Evolutionary conservation across 2,888 invertebrate species (phyloP), one percentile per base, ranked within the genome.

Genomic region (Tinea semifulvella): DNA sequence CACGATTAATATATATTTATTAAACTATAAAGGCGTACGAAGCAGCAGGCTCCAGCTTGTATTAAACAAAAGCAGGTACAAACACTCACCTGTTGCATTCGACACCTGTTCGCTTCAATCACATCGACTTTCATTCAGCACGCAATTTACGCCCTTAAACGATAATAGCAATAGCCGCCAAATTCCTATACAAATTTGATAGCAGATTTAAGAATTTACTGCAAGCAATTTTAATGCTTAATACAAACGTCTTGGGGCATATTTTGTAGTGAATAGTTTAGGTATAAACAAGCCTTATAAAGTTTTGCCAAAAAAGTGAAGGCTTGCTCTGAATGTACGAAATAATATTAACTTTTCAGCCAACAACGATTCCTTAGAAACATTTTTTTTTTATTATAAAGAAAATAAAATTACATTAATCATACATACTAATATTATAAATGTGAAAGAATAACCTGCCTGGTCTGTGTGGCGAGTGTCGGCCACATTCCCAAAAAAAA

Each of bases 41-140:
- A n/a, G n/a, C n/a, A n/a, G n/a, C n/a, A n/a, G n/a, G n/a, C n/a
- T n/a, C n/a, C n/a, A n/a, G n/a, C n/a, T n/a, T n/a, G n/a, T n/a
- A n/a, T n/a, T n/a, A 22, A 42, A 16, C 14, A 25, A 42, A 71
- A 72, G 73, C 66, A 70, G 70, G 36, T 70, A 27, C 68, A 65
- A 65, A 68, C 71, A 69, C 66, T 77, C 79, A 79, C 79, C 79
- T 79, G 79, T 79, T 75, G 61, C 55, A 18, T 36, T 36, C 36
- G 17, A 39, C 79, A 79, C 79, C 79, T 79, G 79, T 79, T 74
- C 61, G 53, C 58, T 58, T 63, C 65, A 79, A 77, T 77, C 77
- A 79, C 76, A 76, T 75, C 72, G 75, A 70, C 70, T 68, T 48
- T 26, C 47, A 20, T 18, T 3, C n/a, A 4, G 18, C 18, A 36